These are phyloP conservation scores for Elgaria multicarinata DNA, from an alignment of 2,113 vertebrate genomes.

Conservation along the genomic window DNA sequence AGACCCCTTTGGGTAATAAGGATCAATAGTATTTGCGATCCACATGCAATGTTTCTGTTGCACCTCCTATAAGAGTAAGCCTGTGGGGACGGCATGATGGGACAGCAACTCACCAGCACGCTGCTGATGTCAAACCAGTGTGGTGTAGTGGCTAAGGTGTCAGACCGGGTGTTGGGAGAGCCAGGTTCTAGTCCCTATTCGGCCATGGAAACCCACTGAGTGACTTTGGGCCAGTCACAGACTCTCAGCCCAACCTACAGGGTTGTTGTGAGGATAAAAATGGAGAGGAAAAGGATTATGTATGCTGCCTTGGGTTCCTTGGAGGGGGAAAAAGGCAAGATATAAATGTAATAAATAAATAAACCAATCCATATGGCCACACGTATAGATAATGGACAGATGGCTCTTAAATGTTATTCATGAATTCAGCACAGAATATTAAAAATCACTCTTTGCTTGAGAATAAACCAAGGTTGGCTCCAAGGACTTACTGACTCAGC, in stretches of 20 bases:
- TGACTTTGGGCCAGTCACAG: too few relatives aligned
- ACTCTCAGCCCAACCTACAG: too few relatives aligned
- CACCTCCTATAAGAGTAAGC: neutral
- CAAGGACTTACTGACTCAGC: constrained; percentile 29
- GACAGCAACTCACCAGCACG: neutral
- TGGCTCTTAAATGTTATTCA: constrained; percentile 18
- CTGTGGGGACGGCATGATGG: too few relatives aligned
- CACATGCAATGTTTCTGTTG: neutral
- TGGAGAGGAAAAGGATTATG: too few relatives aligned
- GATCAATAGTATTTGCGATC: neutral
- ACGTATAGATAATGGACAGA: constrained; percentile 17
- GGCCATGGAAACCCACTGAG: too few relatives aligned
- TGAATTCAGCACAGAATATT: constrained; percentile 12
- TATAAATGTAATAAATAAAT: too few relatives aligned
- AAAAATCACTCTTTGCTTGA: constrained; percentile 12
- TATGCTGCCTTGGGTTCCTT: too few relatives aligned
- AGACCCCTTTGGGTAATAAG: neutral
- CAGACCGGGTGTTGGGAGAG: too few relatives aligned
- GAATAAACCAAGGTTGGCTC: constrained; percentile 24
- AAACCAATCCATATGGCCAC: neutral
- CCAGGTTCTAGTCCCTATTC: too few relatives aligned
- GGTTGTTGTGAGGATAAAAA: too few relatives aligned
- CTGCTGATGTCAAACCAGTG: neutral
- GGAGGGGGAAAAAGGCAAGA: too few relatives aligned
- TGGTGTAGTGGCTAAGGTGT: too few relatives aligned